Base-by-base conservation (phyloP, 1,140 invertebrate species). In the Phymorhynchus buccinoides region DNA sequence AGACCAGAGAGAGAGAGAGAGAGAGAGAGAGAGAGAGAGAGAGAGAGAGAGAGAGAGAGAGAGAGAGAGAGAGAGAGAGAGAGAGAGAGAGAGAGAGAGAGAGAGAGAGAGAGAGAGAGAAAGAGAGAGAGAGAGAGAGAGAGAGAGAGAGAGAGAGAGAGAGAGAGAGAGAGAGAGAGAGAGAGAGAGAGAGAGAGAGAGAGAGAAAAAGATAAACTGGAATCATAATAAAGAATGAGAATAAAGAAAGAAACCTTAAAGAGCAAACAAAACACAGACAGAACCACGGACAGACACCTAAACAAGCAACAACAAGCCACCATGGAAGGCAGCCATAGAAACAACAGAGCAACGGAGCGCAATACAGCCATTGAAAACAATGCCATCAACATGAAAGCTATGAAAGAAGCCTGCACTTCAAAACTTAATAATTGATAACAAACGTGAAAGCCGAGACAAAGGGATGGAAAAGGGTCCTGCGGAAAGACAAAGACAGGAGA, bases 171-270 rank as follows among this genome's bases (percentile, higher is more conserved):
- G 6, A 35, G 30, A 73, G 30, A 35, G 68, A 35, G 6, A 83
- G 81, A 44, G 30, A 71, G 22, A 83, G 39, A n/a, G 62, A 71
- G 30, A 83, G 22, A 32, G 18, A 41, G 68, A 41, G 39, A 73
- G 62, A 27, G 18, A 42, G 37, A 73, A 32, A 44, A 27, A 66
- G 35, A 39, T 41, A 44, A 32, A 41, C 14, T 16, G 56, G 39
- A 73, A 71, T 9, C 16, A 52, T 71, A 22, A 71, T 14, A 71
- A 73, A 42, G 18, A 83, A 30, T 41, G 30, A 41, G 16, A 83
- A 32, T 9, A 66, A 66, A 27, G 22, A 22, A 27, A 66, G n/a
- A 6, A 7, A 27, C 9, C 48, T 52, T 52, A 52, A 52, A 12
- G 48, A 52, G 22, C 9, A 12, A 52, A n/a, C 62, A 14, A 16